These are phyloP conservation scores for Spodoptera litura DNA, from an alignment of 1,140 invertebrate species.

Conservation along the genomic window DNA sequence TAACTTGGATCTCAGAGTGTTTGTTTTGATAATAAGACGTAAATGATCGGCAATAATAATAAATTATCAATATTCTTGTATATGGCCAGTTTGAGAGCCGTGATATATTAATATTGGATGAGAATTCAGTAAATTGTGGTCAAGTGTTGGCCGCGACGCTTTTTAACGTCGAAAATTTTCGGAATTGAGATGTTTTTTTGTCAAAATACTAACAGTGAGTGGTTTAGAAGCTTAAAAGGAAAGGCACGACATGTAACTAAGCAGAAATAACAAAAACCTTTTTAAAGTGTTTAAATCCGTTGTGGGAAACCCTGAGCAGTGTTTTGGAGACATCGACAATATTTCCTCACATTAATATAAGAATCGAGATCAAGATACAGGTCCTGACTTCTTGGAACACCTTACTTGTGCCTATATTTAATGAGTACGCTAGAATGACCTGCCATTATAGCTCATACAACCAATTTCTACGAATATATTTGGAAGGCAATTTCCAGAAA, in stretches of 20 bases:
- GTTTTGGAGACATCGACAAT: neutral
- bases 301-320: neutral
- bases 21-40: slow-evolving; percentile 56
- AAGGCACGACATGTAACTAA: slow-evolving; percentile 2
- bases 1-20: slow-evolving; percentile 40
- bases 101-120: slow-evolving; percentile 26
- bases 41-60: slow-evolving; percentile 51
- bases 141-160: neutral
- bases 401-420: no score
- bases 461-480: no score
- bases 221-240: slow-evolving; percentile 18
- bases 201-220: slow-evolving; percentile 3
- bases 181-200: slow-evolving; percentile 6
- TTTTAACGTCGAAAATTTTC: slow-evolving; percentile 18
- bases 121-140: slow-evolving; percentile 1
- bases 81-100: slow-evolving; percentile 24
- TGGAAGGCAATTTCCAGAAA: neutral
- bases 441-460: no score
- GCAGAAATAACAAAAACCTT: neutral
- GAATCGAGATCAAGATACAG: slow-evolving; percentile 1
- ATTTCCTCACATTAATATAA: neutral
- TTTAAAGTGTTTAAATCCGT: neutral
- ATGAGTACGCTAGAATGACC: no score
- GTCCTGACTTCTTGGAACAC: neutral
- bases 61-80: slow-evolving; percentile 46